Conservation (phyloP, 64 coral and sea anemone species). For the Stylophora pistillata region DNA sequence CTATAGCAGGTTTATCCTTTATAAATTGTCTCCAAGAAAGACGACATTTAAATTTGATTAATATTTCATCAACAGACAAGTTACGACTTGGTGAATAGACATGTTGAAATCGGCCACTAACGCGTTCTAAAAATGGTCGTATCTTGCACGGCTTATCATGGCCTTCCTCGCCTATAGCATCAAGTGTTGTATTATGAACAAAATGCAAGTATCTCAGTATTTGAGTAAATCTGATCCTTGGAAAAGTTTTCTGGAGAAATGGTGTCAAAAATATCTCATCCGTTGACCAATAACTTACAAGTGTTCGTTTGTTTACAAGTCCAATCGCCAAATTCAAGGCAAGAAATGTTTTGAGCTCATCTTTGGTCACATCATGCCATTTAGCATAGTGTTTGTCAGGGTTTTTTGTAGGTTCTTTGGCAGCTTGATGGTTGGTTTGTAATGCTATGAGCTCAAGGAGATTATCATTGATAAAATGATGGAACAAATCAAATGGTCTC, state of each 20-base stretch:
- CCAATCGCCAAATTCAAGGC: conserved; percentile 61
- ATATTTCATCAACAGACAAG: conserved; percentile 33
- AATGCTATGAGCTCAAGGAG: no score
- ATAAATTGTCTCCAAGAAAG: conserved; percentile 46
- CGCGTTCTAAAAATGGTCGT: conserved; percentile 1
- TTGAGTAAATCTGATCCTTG: conserved; percentile 6
- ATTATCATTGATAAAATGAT: no score
- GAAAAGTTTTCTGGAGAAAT: conserved; percentile 21
- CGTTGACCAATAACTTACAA: conserved; percentile 21
- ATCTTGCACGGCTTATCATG: conserved; percentile 26
- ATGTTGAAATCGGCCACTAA: conserved; percentile 10
- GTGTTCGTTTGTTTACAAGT: conserved; percentile 24
- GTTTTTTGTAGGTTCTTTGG: no score
- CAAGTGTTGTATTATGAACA: conserved; percentile 38
- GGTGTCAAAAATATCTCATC: conserved; percentile 21
- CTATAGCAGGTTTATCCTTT: background rate
- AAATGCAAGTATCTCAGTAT: conserved; percentile 56
- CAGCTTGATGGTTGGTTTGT: no score
- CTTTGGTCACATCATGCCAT: no score
- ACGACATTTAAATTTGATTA: conserved; percentile 50
- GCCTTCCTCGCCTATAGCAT: no score
- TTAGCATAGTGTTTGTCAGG: no score
- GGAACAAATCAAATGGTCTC: no score
- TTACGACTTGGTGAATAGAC: conserved; percentile 18
- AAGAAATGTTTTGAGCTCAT: no score